Evolutionary conservation across 2,113 vertebrate species (phyloP).

Genomic region (Ardeotis arabs): DNA sequence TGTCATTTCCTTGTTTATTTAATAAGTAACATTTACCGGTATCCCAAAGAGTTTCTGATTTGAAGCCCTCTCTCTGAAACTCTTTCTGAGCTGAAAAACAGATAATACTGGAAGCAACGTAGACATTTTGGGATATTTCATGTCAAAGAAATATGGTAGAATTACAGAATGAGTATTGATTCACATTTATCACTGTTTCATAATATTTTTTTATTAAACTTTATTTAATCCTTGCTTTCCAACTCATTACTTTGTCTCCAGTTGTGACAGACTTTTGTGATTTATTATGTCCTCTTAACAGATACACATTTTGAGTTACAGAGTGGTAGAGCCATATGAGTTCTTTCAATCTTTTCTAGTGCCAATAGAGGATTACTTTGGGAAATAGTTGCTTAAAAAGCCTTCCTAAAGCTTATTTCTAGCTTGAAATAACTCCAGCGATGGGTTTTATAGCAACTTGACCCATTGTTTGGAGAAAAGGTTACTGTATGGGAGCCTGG

Average conservation of each 20-base stretch:
- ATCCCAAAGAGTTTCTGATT: neutral
- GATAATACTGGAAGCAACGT: neutral
- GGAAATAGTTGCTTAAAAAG: neutral
- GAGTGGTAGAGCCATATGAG: neutral
- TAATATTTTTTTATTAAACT: slow-evolving; percentile 54
- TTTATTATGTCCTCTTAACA: slow-evolving; percentile 26
- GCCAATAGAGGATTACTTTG: neutral
- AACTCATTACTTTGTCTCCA: slow-evolving; percentile 6
- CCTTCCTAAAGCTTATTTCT: neutral
- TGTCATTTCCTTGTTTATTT: neutral
- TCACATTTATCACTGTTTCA: slow-evolving; percentile 39
- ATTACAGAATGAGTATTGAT: neutral
- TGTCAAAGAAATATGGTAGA: neutral
- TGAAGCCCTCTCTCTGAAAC: neutral
- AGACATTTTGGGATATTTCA: neutral
- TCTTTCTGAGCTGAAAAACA: neutral
- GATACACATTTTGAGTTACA: neutral
- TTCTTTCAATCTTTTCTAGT: neutral
- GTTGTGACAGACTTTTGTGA: slow-evolving; percentile 20
- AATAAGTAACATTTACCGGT: neutral
- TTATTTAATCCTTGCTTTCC: slow-evolving; percentile 55
- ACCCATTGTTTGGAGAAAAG: neutral
- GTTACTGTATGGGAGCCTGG: neutral
- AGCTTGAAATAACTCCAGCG: rapidly evolving
- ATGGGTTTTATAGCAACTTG: neutral